Percentiles rank a stretch among this genome's conserved stretches.
phyloP scores from a whole-genome alignment of 2,888 invertebrate genomes.

The Leistus spinibarbis region DNA sequence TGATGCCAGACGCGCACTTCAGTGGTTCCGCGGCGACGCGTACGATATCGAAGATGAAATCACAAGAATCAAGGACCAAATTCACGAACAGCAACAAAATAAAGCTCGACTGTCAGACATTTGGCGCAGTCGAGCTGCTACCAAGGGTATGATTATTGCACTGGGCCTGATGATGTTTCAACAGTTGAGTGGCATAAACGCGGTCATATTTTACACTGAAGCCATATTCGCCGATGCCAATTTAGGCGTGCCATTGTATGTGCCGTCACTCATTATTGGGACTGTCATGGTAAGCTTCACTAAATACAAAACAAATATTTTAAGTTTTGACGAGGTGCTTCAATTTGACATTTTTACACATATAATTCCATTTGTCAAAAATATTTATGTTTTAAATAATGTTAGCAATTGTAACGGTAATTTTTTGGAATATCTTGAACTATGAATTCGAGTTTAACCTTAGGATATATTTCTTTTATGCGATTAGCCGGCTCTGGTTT shows the following conservation, averaged over 20 bases:
- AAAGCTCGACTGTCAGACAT: conserved; percentile 59
- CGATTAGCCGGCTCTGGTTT: no score
- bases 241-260: conserved; percentile 47
- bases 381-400: no score
- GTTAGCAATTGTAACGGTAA: no score
- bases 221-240: conserved; percentile 52
- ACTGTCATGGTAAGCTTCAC: conserved; percentile 51
- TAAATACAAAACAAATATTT: no score
- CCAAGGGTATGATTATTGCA: conserved; percentile 48
- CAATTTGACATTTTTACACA: no score
- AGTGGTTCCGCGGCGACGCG: conserved; percentile 67
- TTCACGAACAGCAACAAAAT: conserved; percentile 58
- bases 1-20: conserved; percentile 66
- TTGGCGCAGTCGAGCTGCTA: conserved; percentile 50
- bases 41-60: conserved; percentile 65
- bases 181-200: conserved; percentile 55
- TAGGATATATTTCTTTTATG: no score
- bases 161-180: conserved; percentile 59
- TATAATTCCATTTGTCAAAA: no score
- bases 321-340: no score
- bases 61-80: conserved; percentile 58
- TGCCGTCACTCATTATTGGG: conserved; percentile 58
- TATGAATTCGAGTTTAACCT: no score
- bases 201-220: conserved; percentile 53
- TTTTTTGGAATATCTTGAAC: no score